Evolutionary conservation across 2,113 vertebrate genomes (phyloP).

Genomic region (Sinocyclocheilus grahami): DNA sequence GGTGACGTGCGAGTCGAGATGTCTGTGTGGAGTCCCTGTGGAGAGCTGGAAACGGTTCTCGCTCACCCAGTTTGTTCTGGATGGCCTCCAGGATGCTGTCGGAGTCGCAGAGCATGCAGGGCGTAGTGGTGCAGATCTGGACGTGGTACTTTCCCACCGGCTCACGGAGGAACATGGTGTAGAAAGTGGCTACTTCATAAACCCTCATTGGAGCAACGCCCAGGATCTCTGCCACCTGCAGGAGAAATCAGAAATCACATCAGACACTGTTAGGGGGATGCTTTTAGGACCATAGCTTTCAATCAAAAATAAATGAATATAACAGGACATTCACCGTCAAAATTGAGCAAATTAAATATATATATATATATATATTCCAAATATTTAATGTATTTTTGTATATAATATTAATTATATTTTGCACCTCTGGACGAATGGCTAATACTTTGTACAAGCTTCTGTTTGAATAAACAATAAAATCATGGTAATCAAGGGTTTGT

Average conservation of each 20-base stretch:
- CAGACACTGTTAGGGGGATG: no score
- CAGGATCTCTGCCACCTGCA: slow-evolving; percentile 92
- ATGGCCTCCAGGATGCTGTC: slow-evolving; percentile 93
- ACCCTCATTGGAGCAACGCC: slow-evolving; percentile 94
- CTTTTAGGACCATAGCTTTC: no score
- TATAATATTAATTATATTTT: no score
- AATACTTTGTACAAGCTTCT: not conserved
- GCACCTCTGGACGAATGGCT: not conserved
- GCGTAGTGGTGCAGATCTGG: slow-evolving; percentile 96
- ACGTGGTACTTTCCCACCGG: slow-evolving; percentile 96
- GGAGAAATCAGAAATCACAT: not conserved
- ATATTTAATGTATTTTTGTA: no score
- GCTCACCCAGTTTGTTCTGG: slow-evolving; percentile 93
- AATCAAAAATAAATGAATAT: not conserved
- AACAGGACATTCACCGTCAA: no score
- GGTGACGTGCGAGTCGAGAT: not conserved
- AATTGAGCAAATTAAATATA: no score
- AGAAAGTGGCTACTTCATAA: slow-evolving; percentile 98
- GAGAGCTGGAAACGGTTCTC: not conserved
- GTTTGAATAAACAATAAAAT: not conserved
- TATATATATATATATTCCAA: no score
- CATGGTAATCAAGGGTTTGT: no score
- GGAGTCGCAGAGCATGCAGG: slow-evolving; percentile 96
- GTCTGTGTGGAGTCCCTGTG: not conserved
- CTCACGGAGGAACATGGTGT: slow-evolving; percentile 96